Percentiles rank a stretch among this genome's conserved stretches.
These are phyloP conservation scores for Drosophila kurseongensis DNA, from an alignment of 1,140 invertebrate genomes.

Conservation along the genomic window DNA sequence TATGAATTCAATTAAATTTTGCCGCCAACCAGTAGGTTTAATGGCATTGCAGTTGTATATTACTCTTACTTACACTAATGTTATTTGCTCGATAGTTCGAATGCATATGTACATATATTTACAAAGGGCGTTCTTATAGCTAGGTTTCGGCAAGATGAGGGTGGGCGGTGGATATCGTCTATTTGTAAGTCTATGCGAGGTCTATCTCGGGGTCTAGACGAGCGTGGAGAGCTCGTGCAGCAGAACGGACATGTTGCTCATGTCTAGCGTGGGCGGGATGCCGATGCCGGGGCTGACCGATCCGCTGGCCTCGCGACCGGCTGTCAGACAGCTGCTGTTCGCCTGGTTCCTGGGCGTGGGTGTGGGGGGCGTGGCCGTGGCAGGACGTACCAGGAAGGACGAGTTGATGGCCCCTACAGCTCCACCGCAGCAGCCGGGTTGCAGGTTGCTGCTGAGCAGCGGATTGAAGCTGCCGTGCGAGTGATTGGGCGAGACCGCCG, in stretches of 20 bases:
- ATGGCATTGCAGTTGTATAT: neutral
- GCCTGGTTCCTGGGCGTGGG: conserved; percentile 82
- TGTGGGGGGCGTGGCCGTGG: conserved; percentile 85
- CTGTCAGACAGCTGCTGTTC: conserved; percentile 40
- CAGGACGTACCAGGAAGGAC: conserved; percentile 83
- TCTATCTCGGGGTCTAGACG: conserved; percentile 83
- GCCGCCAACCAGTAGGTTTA: neutral
- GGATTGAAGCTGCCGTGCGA: conserved; percentile 84
- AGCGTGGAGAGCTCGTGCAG: conserved; percentile 90
- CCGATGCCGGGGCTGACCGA: conserved; percentile 88
- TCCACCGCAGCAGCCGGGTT: conserved; percentile 15
- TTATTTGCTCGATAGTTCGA: neutral
- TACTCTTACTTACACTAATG: conserved; percentile 23
- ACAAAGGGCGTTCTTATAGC: conserved; percentile 44
- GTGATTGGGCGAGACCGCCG: conserved; percentile 82
- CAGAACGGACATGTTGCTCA: conserved; percentile 88
- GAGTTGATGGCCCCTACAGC: conserved; percentile 55
- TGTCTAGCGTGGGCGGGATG: conserved; percentile 87
- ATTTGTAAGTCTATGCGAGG: conserved; percentile 2
- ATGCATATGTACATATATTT: conserved; percentile 66
- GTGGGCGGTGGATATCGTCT: conserved; percentile 60
- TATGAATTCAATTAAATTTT: neutral
- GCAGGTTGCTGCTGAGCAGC: conserved; percentile 47
- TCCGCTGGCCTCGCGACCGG: conserved; percentile 86
- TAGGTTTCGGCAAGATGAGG: conserved; percentile 37